These are phyloP conservation scores for Pseudocheirus occidentalis DNA, from an alignment of 2,797 vertebrate species.

Conservation along the genomic window DNA sequence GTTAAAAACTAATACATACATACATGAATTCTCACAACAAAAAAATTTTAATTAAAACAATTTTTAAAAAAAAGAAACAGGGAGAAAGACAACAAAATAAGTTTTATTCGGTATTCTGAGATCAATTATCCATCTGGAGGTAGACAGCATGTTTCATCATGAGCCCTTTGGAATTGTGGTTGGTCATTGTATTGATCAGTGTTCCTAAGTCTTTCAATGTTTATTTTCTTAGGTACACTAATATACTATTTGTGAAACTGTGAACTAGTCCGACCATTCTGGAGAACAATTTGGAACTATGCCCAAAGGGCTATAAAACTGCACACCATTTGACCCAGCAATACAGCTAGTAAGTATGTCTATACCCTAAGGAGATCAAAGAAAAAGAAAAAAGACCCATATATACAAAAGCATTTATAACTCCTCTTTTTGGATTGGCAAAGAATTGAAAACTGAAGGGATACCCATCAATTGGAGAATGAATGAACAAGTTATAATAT, in stretches of 20 bases:
- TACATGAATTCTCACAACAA: too few relatives aligned
- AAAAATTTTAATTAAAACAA: too few relatives aligned
- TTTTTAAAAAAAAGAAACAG: not conserved
- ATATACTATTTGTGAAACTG: not conserved
- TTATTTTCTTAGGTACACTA: not conserved
- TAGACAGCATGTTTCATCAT: not conserved
- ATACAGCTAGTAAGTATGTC: not conserved
- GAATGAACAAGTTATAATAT: not conserved
- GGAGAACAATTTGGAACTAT: not conserved
- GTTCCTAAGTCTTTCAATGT: not conserved
- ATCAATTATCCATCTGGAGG: not conserved
- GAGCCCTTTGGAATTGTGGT: not conserved
- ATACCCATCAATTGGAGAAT: not conserved
- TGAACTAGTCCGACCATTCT: not conserved
- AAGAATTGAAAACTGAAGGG: not conserved
- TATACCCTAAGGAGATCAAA: not conserved
- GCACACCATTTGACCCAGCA: not conserved
- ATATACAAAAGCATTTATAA: not conserved
- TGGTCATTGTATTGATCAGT: not conserved
- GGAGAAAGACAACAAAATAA: not conserved
- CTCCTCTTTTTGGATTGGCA: not conserved
- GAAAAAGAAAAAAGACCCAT: not conserved
- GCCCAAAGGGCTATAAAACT: not conserved
- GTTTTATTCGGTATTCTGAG: not conserved
- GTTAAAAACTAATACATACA: too few relatives aligned